Evolutionary conservation across 2,113 vertebrate genomes (phyloP), one percentile per base, ranked within the genome.

Genomic region (Cephalophus harveyi): DNA sequence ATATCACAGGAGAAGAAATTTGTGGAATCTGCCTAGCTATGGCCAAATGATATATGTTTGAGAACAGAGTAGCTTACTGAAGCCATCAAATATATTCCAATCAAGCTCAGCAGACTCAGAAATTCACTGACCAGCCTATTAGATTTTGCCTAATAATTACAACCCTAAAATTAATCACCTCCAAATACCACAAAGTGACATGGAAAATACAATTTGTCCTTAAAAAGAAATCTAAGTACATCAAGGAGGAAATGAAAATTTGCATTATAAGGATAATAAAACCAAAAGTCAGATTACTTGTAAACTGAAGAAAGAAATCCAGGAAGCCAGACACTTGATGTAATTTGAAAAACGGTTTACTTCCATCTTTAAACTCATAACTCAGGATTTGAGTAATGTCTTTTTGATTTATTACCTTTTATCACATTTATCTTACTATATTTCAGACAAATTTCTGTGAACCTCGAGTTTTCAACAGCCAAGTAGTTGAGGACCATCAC

Each of bases 251-350:
- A 91, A 87, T 64, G 57, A 71, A 93, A 78, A 93, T 54, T 11
- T 64, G 60, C 23, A 79, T 79, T 87, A 83, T 95, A 86, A 89
- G 95, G 9, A 19, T n/a, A 81, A 76, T n/a, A 96, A 96, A 50
- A 67, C 12, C 50, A 90, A 46, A 96, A 55, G 33, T n/a, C 54
- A 59, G 27, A 50, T 17, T 89, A 95, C 64, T 1, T n/a, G 4
- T 64, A 87, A 62, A 36, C 52, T 48, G 78, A 71, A 52, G 27
- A 43, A 40, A 27, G 12, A 89, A 46, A 28, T n/a, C 21, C 71
- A 52, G 7, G 97, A 95, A 96, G 87, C 2, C 27, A 91, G 71
- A 36, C 12, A 21, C 60, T 97, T 36, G 40, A 97, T 87, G 89
- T 1, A 4, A 86, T 76, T 94, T 87, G 62, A 94, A 97, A 81